Percentiles rank a stretch among this genome's conserved stretches.
phyloP scores from a whole-genome alignment of 2,113 vertebrate genomes.

The Halcyon senegalensis region DNA sequence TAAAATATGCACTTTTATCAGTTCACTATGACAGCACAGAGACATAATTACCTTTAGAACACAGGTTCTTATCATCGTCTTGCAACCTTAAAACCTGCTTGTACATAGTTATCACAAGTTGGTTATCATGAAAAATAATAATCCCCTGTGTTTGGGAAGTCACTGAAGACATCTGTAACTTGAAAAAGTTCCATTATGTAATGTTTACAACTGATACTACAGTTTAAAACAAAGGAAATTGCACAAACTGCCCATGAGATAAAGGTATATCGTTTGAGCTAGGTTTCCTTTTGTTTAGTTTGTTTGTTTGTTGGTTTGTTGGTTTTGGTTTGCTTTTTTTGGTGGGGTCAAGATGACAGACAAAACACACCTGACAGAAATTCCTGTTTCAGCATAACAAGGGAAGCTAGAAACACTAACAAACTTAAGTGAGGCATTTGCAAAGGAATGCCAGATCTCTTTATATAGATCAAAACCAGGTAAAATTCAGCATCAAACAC shows the following conservation, averaged over 20 bases:
- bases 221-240: background rate
- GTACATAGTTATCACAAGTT: background rate
- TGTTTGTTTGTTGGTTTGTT: background rate
- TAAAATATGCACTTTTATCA: background rate
- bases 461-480: conserved; percentile 14
- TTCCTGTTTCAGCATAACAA: background rate
- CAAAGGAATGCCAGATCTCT: conserved; percentile 33
- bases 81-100: conserved; percentile 9
- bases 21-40: background rate
- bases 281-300: too few relatives aligned
- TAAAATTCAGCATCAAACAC: conserved; percentile 32
- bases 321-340: background rate
- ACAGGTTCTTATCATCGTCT: background rate
- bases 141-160: background rate
- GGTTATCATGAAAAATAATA: conserved; percentile 19
- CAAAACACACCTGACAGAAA: background rate
- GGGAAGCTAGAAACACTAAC: background rate
- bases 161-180: background rate
- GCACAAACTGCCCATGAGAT: background rate
- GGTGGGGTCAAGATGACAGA: background rate
- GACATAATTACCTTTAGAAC: conserved; percentile 10
- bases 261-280: background rate
- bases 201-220: background rate
- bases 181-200: background rate
- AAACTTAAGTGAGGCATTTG: background rate